A percentile compares a stretch with the other conserved stretches of the same genome.
These are phyloP conservation scores for Nannospalax galili DNA, from an alignment of 2,113 vertebrate genomes.

Conservation along the genomic window DNA sequence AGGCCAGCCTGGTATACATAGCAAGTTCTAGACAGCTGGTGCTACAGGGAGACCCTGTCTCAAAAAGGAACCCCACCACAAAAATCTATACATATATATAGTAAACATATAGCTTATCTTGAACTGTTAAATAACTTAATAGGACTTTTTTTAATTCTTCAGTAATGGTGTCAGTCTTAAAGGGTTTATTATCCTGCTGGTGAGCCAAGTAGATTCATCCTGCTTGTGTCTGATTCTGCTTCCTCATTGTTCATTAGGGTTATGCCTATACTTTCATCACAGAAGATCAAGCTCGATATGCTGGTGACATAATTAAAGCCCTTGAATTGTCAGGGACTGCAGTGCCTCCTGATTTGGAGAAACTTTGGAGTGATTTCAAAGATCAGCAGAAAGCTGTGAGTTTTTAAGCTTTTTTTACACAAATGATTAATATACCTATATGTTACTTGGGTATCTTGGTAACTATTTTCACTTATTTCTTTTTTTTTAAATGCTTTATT, in stretches of 20 bases:
- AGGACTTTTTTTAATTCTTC: too few species aligned
- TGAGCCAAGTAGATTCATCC: constrained; percentile 30
- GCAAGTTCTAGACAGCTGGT: too few species aligned
- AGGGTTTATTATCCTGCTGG: not conserved
- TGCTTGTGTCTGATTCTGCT: not conserved
- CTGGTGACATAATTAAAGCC: constrained; percentile 98
- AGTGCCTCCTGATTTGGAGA: constrained; percentile 94
- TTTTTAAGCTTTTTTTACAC: constrained; percentile 52
- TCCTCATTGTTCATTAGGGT: constrained; percentile 86
- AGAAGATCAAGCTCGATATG: constrained; percentile 95
- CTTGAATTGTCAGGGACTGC: constrained; percentile 94
- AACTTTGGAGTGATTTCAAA: constrained; percentile 97
- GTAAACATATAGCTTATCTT: too few species aligned
- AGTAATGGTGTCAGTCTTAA: not conserved
- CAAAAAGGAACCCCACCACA: too few species aligned
- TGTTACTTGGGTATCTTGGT: not conserved
- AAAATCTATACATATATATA: too few species aligned
- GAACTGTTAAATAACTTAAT: too few species aligned
- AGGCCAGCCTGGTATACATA: too few species aligned
- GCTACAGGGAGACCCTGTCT: too few species aligned
- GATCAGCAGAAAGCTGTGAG: constrained; percentile 97
- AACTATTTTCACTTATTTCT: not conserved
- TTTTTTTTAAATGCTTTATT: not conserved
- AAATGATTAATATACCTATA: constrained; percentile 55
- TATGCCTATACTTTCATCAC: constrained; percentile 99